Base-by-base conservation (phyloP, 2,888 invertebrate species). In the Cerastis rubricosa region DNA sequence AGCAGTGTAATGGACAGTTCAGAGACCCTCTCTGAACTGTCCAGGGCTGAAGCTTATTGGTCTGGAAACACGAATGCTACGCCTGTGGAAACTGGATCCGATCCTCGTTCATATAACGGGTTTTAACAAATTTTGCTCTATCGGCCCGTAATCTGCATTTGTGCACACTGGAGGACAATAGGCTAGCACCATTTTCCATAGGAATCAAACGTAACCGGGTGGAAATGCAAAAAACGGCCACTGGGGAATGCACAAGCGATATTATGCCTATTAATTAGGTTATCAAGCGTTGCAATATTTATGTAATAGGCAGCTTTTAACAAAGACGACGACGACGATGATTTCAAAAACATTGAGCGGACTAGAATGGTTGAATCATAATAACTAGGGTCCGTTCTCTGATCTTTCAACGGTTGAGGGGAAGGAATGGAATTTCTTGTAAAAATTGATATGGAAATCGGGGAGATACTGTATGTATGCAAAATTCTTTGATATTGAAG, bases 371-470 rank as follows among this genome's bases (percentile, higher is more conserved):
- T 59, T 54, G 51, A 78, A 83, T 70, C n/a, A 54, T 66, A 49
- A 57, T 14, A 49, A 59, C 19, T 22, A 2, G 29, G 2, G 14
- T 67, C 11, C 17, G n/a, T 35, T 57, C 71, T 69, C 71, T 65
- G 80, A 75, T 74, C 35, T 61, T 54, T 77, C 45, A 69, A 63
- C 71, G 8, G 51, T 43, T 64, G 43, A 47, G 22, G 6, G 51
- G 25, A 71, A 22, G 12, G 25, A 74, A 77, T 64, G 40, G 67
- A 72, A 63, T 74, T 69, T 69, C 64, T 78, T 35, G 63, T 63
- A 69, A 77, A 76, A 80, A 74, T 77, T 77, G 35, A 80, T 78
- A 78, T 86, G 80, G 75, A 77, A 78, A 76, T 74, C 72, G 4
- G 12, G 35, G 40, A 71, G 49, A 73, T 73, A 29, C 71, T 67